Evolutionary conservation across 2,113 vertebrate genomes (phyloP), one percentile per base, ranked within the genome.

Genomic region (Cinclus cinclus): DNA sequence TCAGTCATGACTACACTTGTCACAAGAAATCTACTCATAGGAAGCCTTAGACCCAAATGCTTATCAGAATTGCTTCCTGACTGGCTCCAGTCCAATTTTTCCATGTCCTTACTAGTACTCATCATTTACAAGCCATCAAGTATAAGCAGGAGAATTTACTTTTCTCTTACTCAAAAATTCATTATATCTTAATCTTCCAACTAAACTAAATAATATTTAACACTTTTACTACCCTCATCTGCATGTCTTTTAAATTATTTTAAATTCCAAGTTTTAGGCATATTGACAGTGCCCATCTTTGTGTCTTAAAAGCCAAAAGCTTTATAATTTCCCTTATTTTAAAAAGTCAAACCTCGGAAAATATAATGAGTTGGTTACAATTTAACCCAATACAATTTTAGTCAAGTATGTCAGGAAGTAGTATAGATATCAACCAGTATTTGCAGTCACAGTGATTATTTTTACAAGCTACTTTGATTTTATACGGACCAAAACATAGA

Each of bases 51-150:
- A 41, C 42, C 23, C 3, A 3, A 3, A 4, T 24, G 31, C 42
- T 67, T 83, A 75, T 59, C 67, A 75, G 33, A 84, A 64, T 2
- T 70, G 41, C 74, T 78, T 65, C 7, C 25, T 79, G 56, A 68
- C 44, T 84, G 62, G 12, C 82, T 92, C 28, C 20, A 75, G 17
- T 14, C 9, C 12, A 41, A 41, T 56, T 77, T 79, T 83, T 13
- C 27, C 37, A 39, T 0, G 0, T 53, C n/a, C 30, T 69, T 52
- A 63, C 20, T 30, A 86, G 25, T 22, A 74, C 1, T 24, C 9
- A 67, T 42, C 1, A 44, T 73, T 90, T 65, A 53, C 35, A 83
- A 90, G 24, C 13, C 47, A 74, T 58, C 22, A 83, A 28, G 19
- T 31, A 69, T 50, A 77, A 86, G 20, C 19, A 21, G 27, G 3